Conservation (phyloP, 2,888 invertebrate genomes). For the Steinernema carpocapsae region DNA sequence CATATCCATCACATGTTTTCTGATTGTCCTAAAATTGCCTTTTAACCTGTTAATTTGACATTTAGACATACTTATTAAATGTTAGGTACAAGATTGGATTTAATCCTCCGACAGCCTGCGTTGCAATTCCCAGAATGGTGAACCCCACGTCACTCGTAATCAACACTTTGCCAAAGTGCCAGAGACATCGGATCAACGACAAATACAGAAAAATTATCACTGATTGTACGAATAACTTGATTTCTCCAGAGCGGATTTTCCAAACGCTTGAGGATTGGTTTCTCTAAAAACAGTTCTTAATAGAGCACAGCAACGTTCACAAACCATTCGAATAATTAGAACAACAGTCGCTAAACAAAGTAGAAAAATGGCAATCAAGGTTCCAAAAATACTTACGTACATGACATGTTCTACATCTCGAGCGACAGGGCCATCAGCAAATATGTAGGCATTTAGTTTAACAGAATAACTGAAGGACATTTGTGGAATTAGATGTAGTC, state of each 20-base stretch:
- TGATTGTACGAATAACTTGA: not conserved
- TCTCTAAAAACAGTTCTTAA: not conserved
- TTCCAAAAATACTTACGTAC: not conserved
- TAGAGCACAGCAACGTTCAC: not conserved
- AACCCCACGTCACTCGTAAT: not conserved
- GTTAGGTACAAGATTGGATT: not conserved
- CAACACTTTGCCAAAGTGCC: not conserved
- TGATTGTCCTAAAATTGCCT: not conserved
- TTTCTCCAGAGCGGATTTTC: not conserved
- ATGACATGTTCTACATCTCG: not conserved
- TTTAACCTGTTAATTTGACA: not conserved
- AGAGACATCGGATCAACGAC: not conserved
- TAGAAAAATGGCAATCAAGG: not conserved
- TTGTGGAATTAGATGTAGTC: not conserved
- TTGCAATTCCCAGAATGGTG: not conserved
- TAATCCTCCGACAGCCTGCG: slow-evolving; percentile 11
- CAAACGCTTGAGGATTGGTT: not conserved
- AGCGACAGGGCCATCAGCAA: not conserved
- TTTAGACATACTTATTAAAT: not conserved
- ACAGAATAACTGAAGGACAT: not conserved
- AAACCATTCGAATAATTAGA: not conserved
- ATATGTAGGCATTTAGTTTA: not conserved
- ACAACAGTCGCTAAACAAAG: not conserved
- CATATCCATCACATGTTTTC: not conserved
- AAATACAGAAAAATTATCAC: slow-evolving; percentile 4